Base-by-base conservation (phyloP, 2,888 invertebrate species). In the Leptura quadrifasciata region DNA sequence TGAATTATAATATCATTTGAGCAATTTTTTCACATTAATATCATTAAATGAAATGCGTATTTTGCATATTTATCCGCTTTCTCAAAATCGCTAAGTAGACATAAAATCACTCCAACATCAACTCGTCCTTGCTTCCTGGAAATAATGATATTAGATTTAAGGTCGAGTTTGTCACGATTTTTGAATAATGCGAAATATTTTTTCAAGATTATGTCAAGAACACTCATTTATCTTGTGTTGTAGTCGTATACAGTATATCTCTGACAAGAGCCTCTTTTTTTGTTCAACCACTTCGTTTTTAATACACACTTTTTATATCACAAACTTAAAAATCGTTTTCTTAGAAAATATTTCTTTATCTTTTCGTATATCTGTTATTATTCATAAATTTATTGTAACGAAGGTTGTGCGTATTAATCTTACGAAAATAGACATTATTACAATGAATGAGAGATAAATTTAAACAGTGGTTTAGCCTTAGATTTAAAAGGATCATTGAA, bases 151-250 rank as follows among this genome's bases (percentile, higher is more conserved):
- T 72, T 63, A 63, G 63, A 63, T 54, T 20, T 72, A 54, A 61
- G 61, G 21, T 63, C 55, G 63, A 63, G 54, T 63, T 20, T 63
- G 63, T 72, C 71, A 72, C 63, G 63, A 63, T 54, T 52, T 31
- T 55, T 61, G 35, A 63, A 72, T 72, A 63, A 72, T 63, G 71
- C 71, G 63, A 72, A 47, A 54, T 72, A 63, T 63, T 21, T 54
- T 72, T 72, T 61, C 71, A 63, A 72, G 71, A 72, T 72, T 61
- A 61, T 35, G 31, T 61, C 61, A 31, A 61, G 61, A 47, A 72
- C 71, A 63, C 54, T 71, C 52, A 54, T 54, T 27, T 54, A 27
- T 72, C 35, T 71, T 70, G 39, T 57, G 58, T 21, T 47, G 27
- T 52, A 60, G 47, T 60, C 21, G 47, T 47, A 47, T n/a, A 47